Conservation (phyloP, 1,140 invertebrate species). For the Caligus rogercresseyi region DNA sequence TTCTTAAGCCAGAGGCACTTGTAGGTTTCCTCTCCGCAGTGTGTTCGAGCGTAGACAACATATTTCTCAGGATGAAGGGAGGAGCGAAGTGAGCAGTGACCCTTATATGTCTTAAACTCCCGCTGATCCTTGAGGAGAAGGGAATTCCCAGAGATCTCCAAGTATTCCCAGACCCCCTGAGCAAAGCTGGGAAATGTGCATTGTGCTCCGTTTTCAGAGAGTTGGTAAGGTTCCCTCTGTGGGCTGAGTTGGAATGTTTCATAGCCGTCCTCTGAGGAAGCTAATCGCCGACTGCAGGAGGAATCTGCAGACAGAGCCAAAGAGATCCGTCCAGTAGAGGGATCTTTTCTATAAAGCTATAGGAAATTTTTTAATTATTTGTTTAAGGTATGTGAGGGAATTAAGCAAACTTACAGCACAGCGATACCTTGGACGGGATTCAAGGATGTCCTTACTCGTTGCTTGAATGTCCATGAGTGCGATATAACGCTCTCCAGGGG, state of each 20-base stretch:
- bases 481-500: slow-evolving; percentile 38
- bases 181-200: slow-evolving; percentile 44
- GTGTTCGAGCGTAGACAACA: slow-evolving; percentile 35
- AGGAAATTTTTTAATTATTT: slow-evolving; percentile 23
- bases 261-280: slow-evolving; percentile 39
- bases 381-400: neutral
- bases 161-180: slow-evolving; percentile 44
- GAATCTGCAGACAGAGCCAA: slow-evolving; percentile 49
- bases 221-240: slow-evolving; percentile 28
- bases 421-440: slow-evolving; percentile 40
- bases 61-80: slow-evolving; percentile 31
- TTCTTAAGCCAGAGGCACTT: slow-evolving; percentile 44
- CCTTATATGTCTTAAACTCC: slow-evolving; percentile 44
- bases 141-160: slow-evolving; percentile 39
- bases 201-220: slow-evolving; percentile 22
- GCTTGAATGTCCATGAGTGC: slow-evolving; percentile 40
- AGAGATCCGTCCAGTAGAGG: slow-evolving; percentile 36
- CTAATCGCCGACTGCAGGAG: slow-evolving; percentile 40
- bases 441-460: slow-evolving; percentile 26
- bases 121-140: slow-evolving; percentile 43
- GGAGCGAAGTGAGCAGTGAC: slow-evolving; percentile 37
- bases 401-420: slow-evolving; percentile 41
- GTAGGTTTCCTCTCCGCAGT: slow-evolving; percentile 44
- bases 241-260: slow-evolving; percentile 39
- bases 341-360: slow-evolving; percentile 41